A percentile compares a stretch with the other conserved stretches of the same genome.
phyloP scores from a whole-genome alignment of 2,113 vertebrate species.

The Nothoprocta perdicaria region DNA sequence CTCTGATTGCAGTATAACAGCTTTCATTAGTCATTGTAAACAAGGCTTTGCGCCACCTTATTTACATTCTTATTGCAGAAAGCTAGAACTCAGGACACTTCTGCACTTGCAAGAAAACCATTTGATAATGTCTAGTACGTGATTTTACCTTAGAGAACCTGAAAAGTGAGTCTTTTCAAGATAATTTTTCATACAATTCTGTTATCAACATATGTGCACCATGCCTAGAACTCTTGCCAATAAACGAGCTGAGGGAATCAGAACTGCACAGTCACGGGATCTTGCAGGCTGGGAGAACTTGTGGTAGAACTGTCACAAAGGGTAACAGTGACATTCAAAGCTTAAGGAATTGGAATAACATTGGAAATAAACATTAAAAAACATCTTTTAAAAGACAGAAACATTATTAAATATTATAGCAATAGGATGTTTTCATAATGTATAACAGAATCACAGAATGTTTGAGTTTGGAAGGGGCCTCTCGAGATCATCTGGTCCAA shows the following conservation, averaged over 20 bases:
- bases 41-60: conserved; percentile 73
- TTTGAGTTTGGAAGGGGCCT: no score
- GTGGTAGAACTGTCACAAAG: conserved; percentile 64
- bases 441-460: no score
- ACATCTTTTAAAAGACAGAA: conserved; percentile 48
- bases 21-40: conserved; percentile 81
- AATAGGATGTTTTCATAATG: conserved; percentile 18
- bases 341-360: conserved; percentile 65
- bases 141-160: conserved; percentile 50
- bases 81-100: conserved; percentile 71
- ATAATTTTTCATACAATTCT: conserved; percentile 24
- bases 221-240: conserved; percentile 63
- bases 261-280: conserved; percentile 67
- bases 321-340: conserved; percentile 69
- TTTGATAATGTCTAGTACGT: conserved; percentile 48
- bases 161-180: background rate
- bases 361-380: conserved; percentile 54
- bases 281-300: conserved; percentile 44
- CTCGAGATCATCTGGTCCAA: no score
- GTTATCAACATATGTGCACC: conserved; percentile 51
- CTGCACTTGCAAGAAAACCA: conserved; percentile 63
- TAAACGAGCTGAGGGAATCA: conserved; percentile 52
- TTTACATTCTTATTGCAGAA: conserved; percentile 80
- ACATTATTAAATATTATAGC: conserved; percentile 32
- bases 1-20: conserved; percentile 75